These are phyloP conservation scores for Butastur rufipennis DNA, from an alignment of 2,113 vertebrate genomes.

Conservation along the genomic window DNA sequence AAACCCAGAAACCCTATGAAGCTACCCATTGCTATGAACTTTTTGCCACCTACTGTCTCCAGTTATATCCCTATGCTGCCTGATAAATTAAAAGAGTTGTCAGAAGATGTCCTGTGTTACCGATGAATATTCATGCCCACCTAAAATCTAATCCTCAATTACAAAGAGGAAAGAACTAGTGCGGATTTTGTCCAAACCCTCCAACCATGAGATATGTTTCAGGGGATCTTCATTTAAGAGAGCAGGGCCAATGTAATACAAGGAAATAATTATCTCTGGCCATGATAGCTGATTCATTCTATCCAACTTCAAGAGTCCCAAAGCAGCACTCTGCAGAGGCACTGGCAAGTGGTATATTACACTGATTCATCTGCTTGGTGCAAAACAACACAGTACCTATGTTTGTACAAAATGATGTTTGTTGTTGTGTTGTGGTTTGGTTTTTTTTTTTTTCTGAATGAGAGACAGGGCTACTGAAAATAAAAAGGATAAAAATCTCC, in stretches of 20 bases:
- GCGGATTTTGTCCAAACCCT: background rate
- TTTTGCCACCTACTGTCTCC: background rate
- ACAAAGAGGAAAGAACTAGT: background rate
- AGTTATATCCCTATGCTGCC: background rate
- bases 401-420: background rate
- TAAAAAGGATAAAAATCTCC: background rate
- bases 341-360: background rate
- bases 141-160: background rate
- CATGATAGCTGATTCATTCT: background rate
- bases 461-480: background rate
- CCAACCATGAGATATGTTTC: background rate
- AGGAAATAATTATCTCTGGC: background rate
- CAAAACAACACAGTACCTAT: background rate
- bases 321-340: background rate
- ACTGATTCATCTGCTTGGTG: background rate
- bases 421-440: background rate
- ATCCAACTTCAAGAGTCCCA: background rate
- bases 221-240: background rate
- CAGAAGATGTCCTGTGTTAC: background rate
- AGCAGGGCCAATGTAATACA: background rate
- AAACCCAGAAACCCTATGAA: background rate
- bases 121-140: background rate
- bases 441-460: background rate
- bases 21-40: background rate
- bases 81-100: background rate